phyloP scores from a whole-genome alignment of 2,113 vertebrate species.

The Brachyhypopomus gauderio region DNA sequence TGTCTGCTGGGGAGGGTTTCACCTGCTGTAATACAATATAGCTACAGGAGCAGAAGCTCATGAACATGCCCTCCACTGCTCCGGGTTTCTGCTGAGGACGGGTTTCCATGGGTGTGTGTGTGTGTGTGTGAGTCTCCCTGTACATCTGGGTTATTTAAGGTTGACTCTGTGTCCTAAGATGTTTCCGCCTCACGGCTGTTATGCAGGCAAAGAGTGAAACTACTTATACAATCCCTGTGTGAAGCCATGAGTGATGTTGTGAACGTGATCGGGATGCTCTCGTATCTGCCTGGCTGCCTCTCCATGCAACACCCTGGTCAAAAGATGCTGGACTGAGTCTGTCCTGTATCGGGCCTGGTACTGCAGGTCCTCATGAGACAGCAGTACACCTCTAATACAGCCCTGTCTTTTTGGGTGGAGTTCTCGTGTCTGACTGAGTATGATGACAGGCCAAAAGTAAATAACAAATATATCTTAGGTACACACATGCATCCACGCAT shows the following conservation, averaged over 20 bases:
- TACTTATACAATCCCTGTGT: too few relatives aligned
- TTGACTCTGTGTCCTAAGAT: too few relatives aligned
- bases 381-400: background rate
- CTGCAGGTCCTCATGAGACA: background rate
- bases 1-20: slow-evolving; percentile 31
- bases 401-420: background rate
- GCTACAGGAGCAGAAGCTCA: slow-evolving; percentile 22
- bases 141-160: background rate
- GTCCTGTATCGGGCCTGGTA: background rate
- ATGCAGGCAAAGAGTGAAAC: too few relatives aligned
- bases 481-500: background rate
- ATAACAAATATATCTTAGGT: slow-evolving; percentile 11
- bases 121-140: slow-evolving; percentile 5
- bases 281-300: too few relatives aligned
- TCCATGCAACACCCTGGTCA: too few relatives aligned
- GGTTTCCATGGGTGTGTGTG: slow-evolving; percentile 18
- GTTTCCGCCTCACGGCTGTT: too few relatives aligned
- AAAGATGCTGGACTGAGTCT: background rate
- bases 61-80: slow-evolving; percentile 13
- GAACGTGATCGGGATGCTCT: background rate
- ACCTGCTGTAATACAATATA: slow-evolving; percentile 28
- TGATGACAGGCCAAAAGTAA: background rate
- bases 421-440: background rate
- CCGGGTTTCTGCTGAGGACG: slow-evolving; percentile 16
- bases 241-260: background rate